Evolutionary conservation across 2,888 invertebrate species (phyloP).

Genomic region (Agonopterix subpropinquella): DNA sequence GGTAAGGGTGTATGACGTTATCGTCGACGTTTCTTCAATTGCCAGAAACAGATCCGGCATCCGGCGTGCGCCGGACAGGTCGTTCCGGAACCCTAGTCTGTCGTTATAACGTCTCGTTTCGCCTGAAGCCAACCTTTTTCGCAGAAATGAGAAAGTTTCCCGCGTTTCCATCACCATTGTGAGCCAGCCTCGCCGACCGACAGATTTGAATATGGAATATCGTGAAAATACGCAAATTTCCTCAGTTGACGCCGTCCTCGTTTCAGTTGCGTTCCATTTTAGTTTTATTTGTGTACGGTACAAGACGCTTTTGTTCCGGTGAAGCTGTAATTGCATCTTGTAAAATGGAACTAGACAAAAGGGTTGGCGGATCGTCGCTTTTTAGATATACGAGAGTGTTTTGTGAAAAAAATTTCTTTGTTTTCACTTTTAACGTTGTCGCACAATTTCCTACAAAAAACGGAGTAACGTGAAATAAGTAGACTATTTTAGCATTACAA

Average conservation of each 20-base stretch:
- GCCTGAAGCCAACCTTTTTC: slow-evolving; percentile 1
- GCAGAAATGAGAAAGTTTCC: slow-evolving; percentile 17
- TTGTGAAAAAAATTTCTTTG: too few species aligned
- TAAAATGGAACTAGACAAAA: slow-evolving; percentile 22
- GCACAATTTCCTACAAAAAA: too few species aligned
- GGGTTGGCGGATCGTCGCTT: slow-evolving; percentile 13
- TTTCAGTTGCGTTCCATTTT: slow-evolving; percentile 8
- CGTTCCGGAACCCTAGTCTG: slow-evolving; percentile 4
- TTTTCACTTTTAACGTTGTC: too few species aligned
- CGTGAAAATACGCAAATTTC: slow-evolving; percentile 18
- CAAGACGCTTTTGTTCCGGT: slow-evolving; percentile 26
- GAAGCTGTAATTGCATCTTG: slow-evolving; percentile 28
- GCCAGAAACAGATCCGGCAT: slow-evolving; percentile 13
- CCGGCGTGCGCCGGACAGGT: too few species aligned
- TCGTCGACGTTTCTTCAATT: slow-evolving; percentile 14
- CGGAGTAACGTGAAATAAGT: too few species aligned
- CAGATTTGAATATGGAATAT: slow-evolving; percentile 40
- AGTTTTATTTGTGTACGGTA: slow-evolving; percentile 36
- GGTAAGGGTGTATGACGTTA: too few species aligned
- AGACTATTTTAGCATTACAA: too few species aligned
- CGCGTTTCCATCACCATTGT: slow-evolving; percentile 22
- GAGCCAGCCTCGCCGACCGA: slow-evolving; percentile 9
- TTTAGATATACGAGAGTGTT: slow-evolving; percentile 1
- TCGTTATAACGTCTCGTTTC: too few species aligned
- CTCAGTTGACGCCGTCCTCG: slow-evolving; percentile 1